Evolutionary conservation across 2,888 invertebrate species (phyloP), one percentile per base, ranked within the genome.

Genomic region (Crossocerus cetratus): DNA sequence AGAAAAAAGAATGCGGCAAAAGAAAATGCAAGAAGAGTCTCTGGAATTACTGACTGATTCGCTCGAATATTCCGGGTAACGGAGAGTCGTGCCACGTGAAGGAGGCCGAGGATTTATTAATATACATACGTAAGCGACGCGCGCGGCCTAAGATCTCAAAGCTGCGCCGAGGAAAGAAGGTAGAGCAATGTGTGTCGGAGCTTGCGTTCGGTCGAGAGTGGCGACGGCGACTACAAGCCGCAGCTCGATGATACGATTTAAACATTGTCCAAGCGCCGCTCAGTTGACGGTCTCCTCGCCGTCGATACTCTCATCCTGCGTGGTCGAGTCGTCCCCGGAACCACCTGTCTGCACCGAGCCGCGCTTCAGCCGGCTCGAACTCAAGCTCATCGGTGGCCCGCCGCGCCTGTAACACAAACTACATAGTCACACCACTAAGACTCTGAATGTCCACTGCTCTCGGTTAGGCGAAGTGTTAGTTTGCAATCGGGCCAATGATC

Each of bases 261-360:
- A 49, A n/a, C 4, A 49, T 16, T 18, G n/a, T 18, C 18, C 49
- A n/a, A n/a, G n/a, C 18, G 57, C 49, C 60, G 65, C 80, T 90
- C 91, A 92, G 84, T 92, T 93, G 77, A 92, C 91, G 77, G 91
- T 91, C 78, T 95, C 95, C 85, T 95, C 94, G 86, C 94, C 95
- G 90, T 95, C 95, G 90, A 94, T 92, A 84, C 94, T 94, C 88
- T 95, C 95, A 90, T 95, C 94, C 91, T 95, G 94, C 81, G 94
- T 94, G 87, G 94, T 92, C 72, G 94, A 94, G 90, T 95, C 95
- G 90, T 95, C 95, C 8, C 95, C 95, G 56, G 94, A 94, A 79
- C 94, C 94, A 78, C 92, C 91, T 22, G 94, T 93, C 85, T 93
- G 94, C 58, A 95, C 92, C 3, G 95, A 95, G 44, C 94, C 93